phyloP scores from a whole-genome alignment of 2,113 vertebrate species.

The Picathartes gymnocephalus region DNA sequence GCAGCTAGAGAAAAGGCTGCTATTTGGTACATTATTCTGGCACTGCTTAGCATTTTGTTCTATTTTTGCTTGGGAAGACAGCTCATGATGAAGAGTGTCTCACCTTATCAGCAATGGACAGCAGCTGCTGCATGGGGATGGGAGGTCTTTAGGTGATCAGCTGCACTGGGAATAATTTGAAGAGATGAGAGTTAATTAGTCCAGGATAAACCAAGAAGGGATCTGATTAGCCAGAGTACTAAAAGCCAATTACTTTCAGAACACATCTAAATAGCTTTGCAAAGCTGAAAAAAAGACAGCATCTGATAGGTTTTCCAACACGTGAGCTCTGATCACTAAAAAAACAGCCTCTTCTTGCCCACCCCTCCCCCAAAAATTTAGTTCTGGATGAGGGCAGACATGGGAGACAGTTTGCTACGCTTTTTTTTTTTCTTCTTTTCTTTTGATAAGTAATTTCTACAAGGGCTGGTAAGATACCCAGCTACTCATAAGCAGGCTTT shows the following conservation, averaged over 20 bases:
- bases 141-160: slow-evolving; percentile 28
- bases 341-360: not conserved
- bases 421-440: not conserved
- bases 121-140: not conserved
- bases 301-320: not conserved
- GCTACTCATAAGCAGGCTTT: not conserved
- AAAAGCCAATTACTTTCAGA: slow-evolving; percentile 41
- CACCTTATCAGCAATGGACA: not conserved
- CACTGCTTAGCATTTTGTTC: not conserved
- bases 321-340: not conserved
- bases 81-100: not conserved
- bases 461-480: not conserved
- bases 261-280: not conserved
- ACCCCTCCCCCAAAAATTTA: not conserved
- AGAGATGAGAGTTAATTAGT: slow-evolving; percentile 57
- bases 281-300: not conserved
- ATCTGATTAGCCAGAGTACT: slow-evolving; percentile 24
- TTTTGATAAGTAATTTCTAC: not conserved
- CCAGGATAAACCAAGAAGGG: slow-evolving; percentile 35
- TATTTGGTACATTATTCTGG: not conserved
- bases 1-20: not conserved
- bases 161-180: slow-evolving; percentile 45
- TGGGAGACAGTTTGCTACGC: not conserved
- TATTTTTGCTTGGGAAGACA: not conserved
- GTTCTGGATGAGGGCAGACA: not conserved